Base-by-base conservation (phyloP, 2,888 invertebrate species). In the Drosophila suboccidentalis region DNA sequence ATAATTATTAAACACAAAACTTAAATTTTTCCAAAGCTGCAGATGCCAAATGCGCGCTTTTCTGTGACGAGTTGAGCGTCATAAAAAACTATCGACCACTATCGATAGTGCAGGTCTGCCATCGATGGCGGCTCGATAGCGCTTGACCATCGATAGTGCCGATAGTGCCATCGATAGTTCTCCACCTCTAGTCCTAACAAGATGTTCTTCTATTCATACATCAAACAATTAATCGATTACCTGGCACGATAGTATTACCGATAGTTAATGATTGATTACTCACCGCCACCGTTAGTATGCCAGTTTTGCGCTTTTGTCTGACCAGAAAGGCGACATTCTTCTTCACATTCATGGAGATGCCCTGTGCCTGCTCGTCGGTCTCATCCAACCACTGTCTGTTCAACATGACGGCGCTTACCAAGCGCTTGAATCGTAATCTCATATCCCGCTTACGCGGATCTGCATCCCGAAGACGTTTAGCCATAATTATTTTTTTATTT, bases 301-400 rank as follows among this genome's bases (percentile, higher is more conserved):
- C 78, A 6, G 55, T 63, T 19, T 78, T 78, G 1, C 72, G 75
- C 51, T 78, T 78, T 22, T 65, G 75, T 2, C 78, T 34, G 1
- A 72, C 54, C 2, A 72, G 26, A 9, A 78, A 50, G 1, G 68
- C 62, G 6, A 80, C 70, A 49, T 78, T 78, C 34, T 55, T 78
- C 49, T 75, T 78, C 8, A 61, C 78, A 68, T 78, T 78, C 78
- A 78, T 71, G 1, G 66, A 54, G 9, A 68, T 60, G 10, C 53
- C 68, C 50, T 68, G 77, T 0, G 61, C 70, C 13, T 60, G 47
- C 4, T 63, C 63, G 13, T 78, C 78, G 46, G 49, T 3, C 0
- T 78, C 78, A n/a, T 68, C 79, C 53, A 78, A 1, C 55, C 61
- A 78, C n/a, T 65, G 71, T 2, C 19, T 41, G 43, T 78, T 75